These are phyloP conservation scores for Myxocyprinus asiaticus DNA, from an alignment of 2,113 vertebrate genomes.

Conservation along the genomic window DNA sequence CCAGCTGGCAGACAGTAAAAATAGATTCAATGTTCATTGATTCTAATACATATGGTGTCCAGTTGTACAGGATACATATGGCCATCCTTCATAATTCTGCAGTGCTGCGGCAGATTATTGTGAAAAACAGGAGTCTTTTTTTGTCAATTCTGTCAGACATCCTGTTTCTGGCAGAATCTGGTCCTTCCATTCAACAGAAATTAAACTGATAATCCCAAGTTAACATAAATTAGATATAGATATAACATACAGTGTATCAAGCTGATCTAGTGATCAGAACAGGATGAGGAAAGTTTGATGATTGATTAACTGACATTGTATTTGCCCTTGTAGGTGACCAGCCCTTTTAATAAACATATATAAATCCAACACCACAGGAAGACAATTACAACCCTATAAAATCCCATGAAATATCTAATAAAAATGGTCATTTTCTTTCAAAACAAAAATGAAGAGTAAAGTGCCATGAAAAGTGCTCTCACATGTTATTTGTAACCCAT, in stretches of 20 bases:
- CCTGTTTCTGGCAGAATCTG: not conserved
- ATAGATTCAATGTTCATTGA: conserved; percentile 12
- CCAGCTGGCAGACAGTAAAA: not conserved
- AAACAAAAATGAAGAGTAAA: too few species aligned
- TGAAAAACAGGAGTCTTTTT: conserved; percentile 3
- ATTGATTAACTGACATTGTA: not conserved
- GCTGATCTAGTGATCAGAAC: not conserved
- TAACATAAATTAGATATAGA: not conserved
- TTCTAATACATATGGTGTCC: conserved; percentile 2
- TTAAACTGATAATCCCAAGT: not conserved
- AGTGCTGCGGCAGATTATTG: not conserved
- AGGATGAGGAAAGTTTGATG: not conserved
- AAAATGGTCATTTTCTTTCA: too few species aligned
- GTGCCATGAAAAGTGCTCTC: too few species aligned
- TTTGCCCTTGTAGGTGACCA: not conserved
- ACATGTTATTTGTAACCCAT: too few species aligned
- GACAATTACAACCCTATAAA: too few species aligned
- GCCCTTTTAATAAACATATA: conserved; percentile 1
- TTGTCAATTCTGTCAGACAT: not conserved
- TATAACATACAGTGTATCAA: not conserved
- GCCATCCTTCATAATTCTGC: not conserved
- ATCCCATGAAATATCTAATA: too few species aligned
- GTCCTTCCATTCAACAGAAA: not conserved
- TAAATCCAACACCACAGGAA: too few species aligned
- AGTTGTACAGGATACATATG: conserved; percentile 19